Evolutionary conservation across 2,113 vertebrate species (phyloP).

Genomic region (Dasyornis broadbenti): DNA sequence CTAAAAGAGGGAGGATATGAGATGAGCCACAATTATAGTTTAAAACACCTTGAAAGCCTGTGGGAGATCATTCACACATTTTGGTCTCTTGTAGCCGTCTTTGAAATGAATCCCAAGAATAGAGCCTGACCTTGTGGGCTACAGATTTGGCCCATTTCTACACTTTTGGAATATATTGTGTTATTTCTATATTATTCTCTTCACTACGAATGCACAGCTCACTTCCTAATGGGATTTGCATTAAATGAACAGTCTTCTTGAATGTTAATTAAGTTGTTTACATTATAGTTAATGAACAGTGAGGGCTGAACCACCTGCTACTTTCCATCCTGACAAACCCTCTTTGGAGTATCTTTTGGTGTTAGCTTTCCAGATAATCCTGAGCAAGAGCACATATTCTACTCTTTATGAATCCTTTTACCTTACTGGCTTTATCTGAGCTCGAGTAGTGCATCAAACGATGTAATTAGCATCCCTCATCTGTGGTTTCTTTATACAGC

Average conservation of each 20-base stretch:
- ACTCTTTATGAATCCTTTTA: neutral
- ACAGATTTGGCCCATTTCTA: neutral
- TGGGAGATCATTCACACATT: neutral
- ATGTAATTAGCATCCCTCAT: neutral
- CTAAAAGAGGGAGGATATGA: neutral
- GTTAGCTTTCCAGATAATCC: neutral
- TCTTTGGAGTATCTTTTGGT: neutral
- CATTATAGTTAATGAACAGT: neutral
- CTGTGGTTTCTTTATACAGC: neutral
- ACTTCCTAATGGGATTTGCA: neutral
- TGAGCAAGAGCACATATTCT: neutral
- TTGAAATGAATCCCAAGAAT: neutral
- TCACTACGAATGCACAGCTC: neutral
- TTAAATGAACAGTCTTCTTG: neutral
- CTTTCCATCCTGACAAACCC: neutral
- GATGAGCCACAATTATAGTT: neutral
- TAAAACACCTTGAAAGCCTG: neutral
- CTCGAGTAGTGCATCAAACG: neutral
- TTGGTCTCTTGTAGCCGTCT: neutral
- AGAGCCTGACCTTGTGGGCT: neutral
- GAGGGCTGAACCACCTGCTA: neutral
- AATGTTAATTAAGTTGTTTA: neutral
- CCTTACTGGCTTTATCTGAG: neutral
- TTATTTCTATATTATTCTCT: neutral
- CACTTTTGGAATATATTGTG: neutral